Evolutionary conservation across 2,797 vertebrate genomes (phyloP).

Genomic region (Sebastes nivosus): DNA sequence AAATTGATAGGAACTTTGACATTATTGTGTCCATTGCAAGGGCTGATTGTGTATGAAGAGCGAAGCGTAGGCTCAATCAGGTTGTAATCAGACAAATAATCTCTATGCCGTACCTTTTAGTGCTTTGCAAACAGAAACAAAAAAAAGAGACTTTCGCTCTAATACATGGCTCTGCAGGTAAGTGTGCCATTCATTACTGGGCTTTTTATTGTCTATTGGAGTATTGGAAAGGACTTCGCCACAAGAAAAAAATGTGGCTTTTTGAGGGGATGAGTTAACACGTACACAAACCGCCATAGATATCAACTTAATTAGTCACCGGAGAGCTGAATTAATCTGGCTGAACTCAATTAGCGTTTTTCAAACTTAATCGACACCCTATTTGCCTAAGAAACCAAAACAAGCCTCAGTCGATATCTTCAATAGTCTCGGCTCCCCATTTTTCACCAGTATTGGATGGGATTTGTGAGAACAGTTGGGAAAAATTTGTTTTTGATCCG

Average conservation of each 20-base stretch:
- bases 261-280: conserved; percentile 35
- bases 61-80: conserved; percentile 43
- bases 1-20: conserved; percentile 74
- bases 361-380: conserved; percentile 45
- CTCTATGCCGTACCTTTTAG: conserved; percentile 7
- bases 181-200: conserved; percentile 47
- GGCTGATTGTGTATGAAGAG: conserved; percentile 39
- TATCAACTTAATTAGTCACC: conserved; percentile 54
- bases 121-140: conserved; percentile 13
- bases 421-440: not conserved
- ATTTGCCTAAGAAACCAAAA: conserved; percentile 36
- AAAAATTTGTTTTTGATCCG: conserved; percentile 20
- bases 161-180: conserved; percentile 21
- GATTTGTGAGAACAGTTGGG: conserved; percentile 20
- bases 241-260: conserved; percentile 38
- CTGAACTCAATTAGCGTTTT: conserved; percentile 56
- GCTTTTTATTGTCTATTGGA: conserved; percentile 39
- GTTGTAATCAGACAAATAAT: conserved; percentile 51
- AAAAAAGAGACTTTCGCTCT: conserved; percentile 14
- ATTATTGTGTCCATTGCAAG: conserved; percentile 58
- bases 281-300: conserved; percentile 49
- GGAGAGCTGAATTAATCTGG: conserved; percentile 55
- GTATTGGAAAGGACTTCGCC: conserved; percentile 22
- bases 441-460: conserved; percentile 11
- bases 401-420: not conserved